Base-by-base conservation (phyloP, 1,140 invertebrate species). In the Augochlora pura region DNA sequence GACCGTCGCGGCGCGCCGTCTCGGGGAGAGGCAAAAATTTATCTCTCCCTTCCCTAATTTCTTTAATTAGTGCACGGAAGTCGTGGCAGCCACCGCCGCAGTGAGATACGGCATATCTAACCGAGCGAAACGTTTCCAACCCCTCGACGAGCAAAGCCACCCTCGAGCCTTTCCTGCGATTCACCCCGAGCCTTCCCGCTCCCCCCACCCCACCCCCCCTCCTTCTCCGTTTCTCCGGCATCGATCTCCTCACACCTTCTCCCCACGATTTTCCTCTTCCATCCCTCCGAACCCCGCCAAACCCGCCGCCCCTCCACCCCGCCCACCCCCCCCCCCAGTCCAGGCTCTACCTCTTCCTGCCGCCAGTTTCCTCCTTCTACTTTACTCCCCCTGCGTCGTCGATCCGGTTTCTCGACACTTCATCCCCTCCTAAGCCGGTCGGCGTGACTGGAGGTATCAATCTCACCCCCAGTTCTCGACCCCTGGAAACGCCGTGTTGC, bases 371-470 rank as follows among this genome's bases (percentile, higher is more conserved):
- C 72, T 68, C 81, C 81, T 69, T 73, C 82, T 23, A 67, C 74
- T 80, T 70, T 66, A 32, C 71, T 80, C 73, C 72, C 72, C 77
- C 39, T 64, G 57, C 71, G 54, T 78, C 76, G 81, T 81, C 86
- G 87, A 89, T 89, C 86, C 80, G 80, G 86, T 88, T 89, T 87
- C 87, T 84, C 87, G 87, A 89, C 87, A 88, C 88, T 85, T 88
- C 85, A 76, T 85, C 84, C 82, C 82, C 74, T 32, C 71, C 39
- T 65, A 73, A 27, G 6, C 60, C 16, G 27, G 64, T 73, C 86
- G 86, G 88, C 88, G 88, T 90, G 87, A 87, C 88, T 90, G 69
- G 75, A 88, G 86, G 87, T 90, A 90, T 90, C 88, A 90, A 90
- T 90, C 88, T 90, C 88, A 88, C 87, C 87, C 88, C 84, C 86